Evolutionary conservation across 2,888 invertebrate species (phyloP), one percentile per base, ranked within the genome.

Genomic region (Eulithis testata): DNA sequence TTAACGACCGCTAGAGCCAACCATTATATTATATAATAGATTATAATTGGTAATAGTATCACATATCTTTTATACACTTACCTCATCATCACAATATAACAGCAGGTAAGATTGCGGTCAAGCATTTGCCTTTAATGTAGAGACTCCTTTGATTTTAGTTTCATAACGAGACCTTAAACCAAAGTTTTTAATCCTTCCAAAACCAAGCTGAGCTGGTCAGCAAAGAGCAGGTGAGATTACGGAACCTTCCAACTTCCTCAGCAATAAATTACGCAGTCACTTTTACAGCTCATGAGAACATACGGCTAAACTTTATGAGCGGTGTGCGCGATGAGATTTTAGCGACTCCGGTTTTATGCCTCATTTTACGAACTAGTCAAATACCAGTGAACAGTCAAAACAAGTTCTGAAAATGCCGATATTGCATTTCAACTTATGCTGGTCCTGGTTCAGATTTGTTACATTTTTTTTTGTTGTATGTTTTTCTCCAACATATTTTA

Each of bases 181-280:
- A 21, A 45, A 52, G 52, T 49, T 49, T 36, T n/a, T 57, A 57
- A 62, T 61, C 57, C 37, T 37, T 60, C 11, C 53, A 6, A 44
- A 59, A 58, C 47, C 55, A 40, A 55, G 54, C 54, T 51, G 56
- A 63, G 60, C 56, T 58, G 63, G 63, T 60, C 63, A 63, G 59
- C 45, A 27, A 36, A 45, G 51, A 86, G 45, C 51, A 63, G 87
- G 87, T 88, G 78, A 89, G 87, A 90, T 88, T 88, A 85, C 84
- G 80, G 80, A 74, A 82, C 83, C 81, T 80, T 79, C 79, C 80
- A 89, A 91, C 80, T 92, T 90, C 79, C 80, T 83, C 84, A 79
- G 84, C 89, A 83, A 92, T 93, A 93, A 92, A 93, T 93, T 91
- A 90, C 84, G 75, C 75, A 91, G 90, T 90, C 91, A 86, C 87